These are phyloP conservation scores for Podarcis raffonei DNA, from an alignment of 2,113 vertebrate genomes.

Conservation along the genomic window DNA sequence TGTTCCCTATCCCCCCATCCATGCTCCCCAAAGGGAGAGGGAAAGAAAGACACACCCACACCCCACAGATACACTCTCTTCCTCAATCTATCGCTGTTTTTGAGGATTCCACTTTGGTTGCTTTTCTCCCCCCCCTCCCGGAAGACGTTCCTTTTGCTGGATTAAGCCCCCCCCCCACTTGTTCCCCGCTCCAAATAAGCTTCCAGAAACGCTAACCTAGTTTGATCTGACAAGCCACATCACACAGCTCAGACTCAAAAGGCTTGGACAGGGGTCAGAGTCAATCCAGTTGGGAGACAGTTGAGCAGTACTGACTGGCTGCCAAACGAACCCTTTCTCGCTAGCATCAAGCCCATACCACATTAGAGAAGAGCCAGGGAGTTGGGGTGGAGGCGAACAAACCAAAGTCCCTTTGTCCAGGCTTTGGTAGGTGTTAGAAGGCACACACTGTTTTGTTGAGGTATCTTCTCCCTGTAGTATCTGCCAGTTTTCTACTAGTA, in stretches of 20 bases:
- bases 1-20: not conserved
- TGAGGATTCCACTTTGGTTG: not conserved
- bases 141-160: not conserved
- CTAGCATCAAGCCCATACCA: not conserved
- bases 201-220: constrained; percentile 24
- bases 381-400: not conserved
- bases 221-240: constrained; percentile 40
- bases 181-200: not conserved
- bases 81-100: not conserved
- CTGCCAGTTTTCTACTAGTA: too few relatives aligned
- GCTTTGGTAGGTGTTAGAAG: not conserved
- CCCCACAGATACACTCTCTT: not conserved
- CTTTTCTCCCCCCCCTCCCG: too few relatives aligned
- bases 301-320: constrained; percentile 20
- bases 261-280: constrained; percentile 31
- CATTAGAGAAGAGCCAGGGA: not conserved
- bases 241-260: not conserved
- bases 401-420: not conserved
- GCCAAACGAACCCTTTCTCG: constrained; percentile 17
- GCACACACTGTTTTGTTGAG: not conserved
- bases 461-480: not conserved
- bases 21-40: not conserved
- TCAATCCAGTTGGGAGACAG: constrained; percentile 15
- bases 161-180: not conserved
- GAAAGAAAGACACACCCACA: not conserved